Evolutionary conservation across 2,888 invertebrate species (phyloP).

Genomic region (Macrosiphum euphorbiae): DNA sequence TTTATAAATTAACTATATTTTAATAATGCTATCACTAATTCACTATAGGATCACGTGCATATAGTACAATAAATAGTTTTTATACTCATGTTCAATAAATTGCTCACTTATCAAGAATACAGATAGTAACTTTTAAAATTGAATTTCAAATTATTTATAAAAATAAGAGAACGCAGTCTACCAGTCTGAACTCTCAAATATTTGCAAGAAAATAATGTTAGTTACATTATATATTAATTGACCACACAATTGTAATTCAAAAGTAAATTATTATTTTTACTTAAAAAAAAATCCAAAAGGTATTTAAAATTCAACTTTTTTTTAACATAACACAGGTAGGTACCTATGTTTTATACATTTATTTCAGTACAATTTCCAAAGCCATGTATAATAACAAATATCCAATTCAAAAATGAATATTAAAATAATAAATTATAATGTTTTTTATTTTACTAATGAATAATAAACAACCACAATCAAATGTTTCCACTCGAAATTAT

Average conservation of each 20-base stretch:
- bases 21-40: neutral
- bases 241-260: neutral
- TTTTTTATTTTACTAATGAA: neutral
- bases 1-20: neutral
- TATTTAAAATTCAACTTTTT: neutral
- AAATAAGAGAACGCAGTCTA: neutral
- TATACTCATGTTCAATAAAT: neutral
- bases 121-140: neutral
- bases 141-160: neutral
- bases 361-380: neutral
- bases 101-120: neutral
- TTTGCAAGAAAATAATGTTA: neutral
- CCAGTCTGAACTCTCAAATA: neutral
- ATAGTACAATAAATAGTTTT: neutral
- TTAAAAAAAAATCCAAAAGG: neutral
- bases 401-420: neutral
- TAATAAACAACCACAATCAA: neutral
- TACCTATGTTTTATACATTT: neutral
- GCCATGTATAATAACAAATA: neutral
- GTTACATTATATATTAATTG: neutral
- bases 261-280: neutral
- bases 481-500: neutral
- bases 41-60: neutral
- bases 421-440: neutral
- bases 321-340: neutral